Evolutionary conservation across 2,113 vertebrate genomes (phyloP), one percentile per base, ranked within the genome.

Genomic region (Casuarius casuarius): DNA sequence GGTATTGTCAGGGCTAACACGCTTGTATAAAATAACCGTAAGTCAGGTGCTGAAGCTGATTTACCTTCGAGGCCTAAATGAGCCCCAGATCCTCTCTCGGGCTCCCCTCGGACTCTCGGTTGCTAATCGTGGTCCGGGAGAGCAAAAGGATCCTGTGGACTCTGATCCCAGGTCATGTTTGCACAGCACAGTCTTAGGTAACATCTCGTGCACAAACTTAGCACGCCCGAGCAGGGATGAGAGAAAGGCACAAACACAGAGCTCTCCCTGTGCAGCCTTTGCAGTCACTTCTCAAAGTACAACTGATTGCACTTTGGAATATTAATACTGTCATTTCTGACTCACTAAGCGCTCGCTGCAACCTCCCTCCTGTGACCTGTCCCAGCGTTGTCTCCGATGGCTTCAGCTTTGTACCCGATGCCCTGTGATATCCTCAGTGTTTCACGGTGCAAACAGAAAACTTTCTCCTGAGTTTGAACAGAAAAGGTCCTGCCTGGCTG

Each of bases 181-280:
- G 26, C 8, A 0, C 18, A 48, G 52, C 35, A 77, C 2, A 28
- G 1, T 26, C 38, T 54, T 56, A 15, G 26, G 49, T 19, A 78
- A 85, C 2, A 29, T 56, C 52, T 56, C 52, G 14, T 29, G 26
- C 52, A 4, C 33, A 72, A 54, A 51, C 17, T 35, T 7, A 33
- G 20, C 31, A 44, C 28, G 19, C 48, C 25, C 18, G 35, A 4
- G 33, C 48, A 31, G 84, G 52, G 38, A n/a, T 1, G 21, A 58
- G 28, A n/a, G 23, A 56, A 44, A 56, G 63, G 77, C 42, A 44
- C 59, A 9, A 40, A 22, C n/a, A 38, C 40, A 18, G 52, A 33
- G 20, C 2, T 65, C 35, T 23, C 67, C 56, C 51, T 1, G 0
- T 4, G 3, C 13, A 29, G 26, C 35, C 29, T 68, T 42, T 56